Conservation (phyloP, 2,888 invertebrate genomes). For the Mesochorus sp. region DNA sequence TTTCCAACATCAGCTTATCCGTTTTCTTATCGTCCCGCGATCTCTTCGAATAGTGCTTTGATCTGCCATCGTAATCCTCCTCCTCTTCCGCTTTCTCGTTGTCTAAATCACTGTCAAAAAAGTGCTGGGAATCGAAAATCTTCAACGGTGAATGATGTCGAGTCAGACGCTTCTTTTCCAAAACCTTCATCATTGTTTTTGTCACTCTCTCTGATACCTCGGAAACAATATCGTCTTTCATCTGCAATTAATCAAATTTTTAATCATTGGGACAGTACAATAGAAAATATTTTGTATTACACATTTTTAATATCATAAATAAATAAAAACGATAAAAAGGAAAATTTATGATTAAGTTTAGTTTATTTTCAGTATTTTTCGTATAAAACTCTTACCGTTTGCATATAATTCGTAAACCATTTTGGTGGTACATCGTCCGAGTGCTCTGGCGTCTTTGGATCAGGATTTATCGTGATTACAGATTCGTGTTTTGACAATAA, state of each 20-base stretch:
- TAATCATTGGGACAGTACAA: neutral
- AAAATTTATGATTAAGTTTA: neutral
- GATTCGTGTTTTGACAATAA: neutral
- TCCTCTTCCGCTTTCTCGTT: neutral
- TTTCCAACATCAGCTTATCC: no score
- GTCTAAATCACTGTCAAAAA: constrained; percentile 18
- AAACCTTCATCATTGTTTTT: constrained; percentile 58
- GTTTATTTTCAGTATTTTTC: neutral
- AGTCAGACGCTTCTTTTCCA: constrained; percentile 39
- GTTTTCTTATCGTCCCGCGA: neutral
- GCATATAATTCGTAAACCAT: constrained; percentile 80
- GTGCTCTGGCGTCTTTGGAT: neutral
- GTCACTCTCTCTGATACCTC: constrained; percentile 67
- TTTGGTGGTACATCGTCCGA: constrained; percentile 71
- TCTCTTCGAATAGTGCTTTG: constrained; percentile 8
- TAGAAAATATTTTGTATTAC: neutral
- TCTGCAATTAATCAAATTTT: constrained; percentile 57
- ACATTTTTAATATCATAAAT: neutral
- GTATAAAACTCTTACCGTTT: constrained; percentile 70
- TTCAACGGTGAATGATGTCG: constrained; percentile 16
- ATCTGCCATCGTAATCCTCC: no score
- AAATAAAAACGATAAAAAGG: neutral
- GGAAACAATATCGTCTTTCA: constrained; percentile 69
- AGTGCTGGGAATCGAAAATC: constrained; percentile 9
- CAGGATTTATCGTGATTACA: neutral